Evolutionary conservation across 2,888 invertebrate genomes (phyloP).

Genomic region (Bibio marci): DNA sequence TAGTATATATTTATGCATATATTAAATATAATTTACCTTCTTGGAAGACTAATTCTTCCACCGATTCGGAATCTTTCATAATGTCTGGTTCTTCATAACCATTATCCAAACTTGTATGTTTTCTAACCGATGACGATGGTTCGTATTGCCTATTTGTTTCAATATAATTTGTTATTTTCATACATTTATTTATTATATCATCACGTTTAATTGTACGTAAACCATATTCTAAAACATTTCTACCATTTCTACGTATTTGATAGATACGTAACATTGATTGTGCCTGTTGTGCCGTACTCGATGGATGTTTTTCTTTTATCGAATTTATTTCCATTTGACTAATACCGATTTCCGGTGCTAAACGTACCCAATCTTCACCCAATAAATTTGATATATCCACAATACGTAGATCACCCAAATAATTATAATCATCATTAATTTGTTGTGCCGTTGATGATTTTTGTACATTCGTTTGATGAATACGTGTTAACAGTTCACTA

Average conservation of each 20-base stretch:
- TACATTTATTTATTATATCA: slow-evolving; percentile 78
- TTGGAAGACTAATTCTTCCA: slow-evolving; percentile 26
- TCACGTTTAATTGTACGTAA: slow-evolving; percentile 73
- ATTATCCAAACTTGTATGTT: slow-evolving; percentile 32
- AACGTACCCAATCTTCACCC: slow-evolving; percentile 50
- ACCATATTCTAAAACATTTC: slow-evolving; percentile 64
- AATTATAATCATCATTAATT: slow-evolving; percentile 34
- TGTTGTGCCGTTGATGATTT: slow-evolving; percentile 36
- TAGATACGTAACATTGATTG: slow-evolving; percentile 45
- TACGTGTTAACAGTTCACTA: slow-evolving; percentile 9
- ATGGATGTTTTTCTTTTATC: slow-evolving; percentile 56
- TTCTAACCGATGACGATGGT: slow-evolving; percentile 14
- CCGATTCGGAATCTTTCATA: slow-evolving; percentile 45
- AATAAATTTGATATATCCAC: slow-evolving; percentile 58
- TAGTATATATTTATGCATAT: not conserved
- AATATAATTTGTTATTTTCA: slow-evolving; percentile 24
- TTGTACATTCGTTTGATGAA: slow-evolving; percentile 14
- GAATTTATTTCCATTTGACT: slow-evolving; percentile 53
- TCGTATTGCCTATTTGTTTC: slow-evolving; percentile 8
- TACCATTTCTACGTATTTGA: slow-evolving; percentile 31
- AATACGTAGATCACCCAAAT: slow-evolving; percentile 48
- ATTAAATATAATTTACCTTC: slow-evolving; percentile 20
- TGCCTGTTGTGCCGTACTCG: slow-evolving; percentile 58
- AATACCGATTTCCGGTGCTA: slow-evolving; percentile 54
- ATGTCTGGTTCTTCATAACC: slow-evolving; percentile 44